These are phyloP conservation scores for Bolinopsis microptera DNA, from an alignment of 37 sponge, comb jelly and placozoan genomes.

Conservation along the genomic window DNA sequence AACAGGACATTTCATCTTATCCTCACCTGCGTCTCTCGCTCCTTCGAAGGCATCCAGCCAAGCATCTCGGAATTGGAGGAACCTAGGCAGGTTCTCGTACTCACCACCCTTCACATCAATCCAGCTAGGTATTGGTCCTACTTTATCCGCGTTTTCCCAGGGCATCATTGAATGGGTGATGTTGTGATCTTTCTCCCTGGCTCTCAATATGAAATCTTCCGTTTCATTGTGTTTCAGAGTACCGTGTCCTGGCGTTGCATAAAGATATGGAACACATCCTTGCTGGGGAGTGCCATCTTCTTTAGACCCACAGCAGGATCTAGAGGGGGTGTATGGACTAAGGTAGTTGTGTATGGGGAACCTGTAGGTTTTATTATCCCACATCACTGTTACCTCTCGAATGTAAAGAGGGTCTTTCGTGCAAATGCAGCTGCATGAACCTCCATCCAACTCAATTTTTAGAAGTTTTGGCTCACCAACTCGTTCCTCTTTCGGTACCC, in stretches of 20 bases:
- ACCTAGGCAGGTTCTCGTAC: not conserved
- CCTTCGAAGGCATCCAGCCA: not conserved
- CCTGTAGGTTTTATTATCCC: not conserved
- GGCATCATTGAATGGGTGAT: not conserved
- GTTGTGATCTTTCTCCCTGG: not conserved
- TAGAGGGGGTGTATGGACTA: not conserved
- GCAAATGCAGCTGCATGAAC: not conserved
- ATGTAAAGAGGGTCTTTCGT: not conserved
- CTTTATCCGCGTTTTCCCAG: not conserved
- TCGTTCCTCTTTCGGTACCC: not conserved
- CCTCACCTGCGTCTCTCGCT: not conserved
- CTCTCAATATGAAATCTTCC: not conserved
- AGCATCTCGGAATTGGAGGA: not conserved
- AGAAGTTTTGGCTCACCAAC: not conserved
- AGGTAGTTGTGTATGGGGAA: conserved; percentile 33
- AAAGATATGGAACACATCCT: not conserved
- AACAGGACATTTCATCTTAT: not conserved
- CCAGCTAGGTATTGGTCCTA: not conserved
- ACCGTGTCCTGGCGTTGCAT: not conserved
- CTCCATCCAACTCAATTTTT: not conserved
- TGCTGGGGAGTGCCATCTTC: not conserved
- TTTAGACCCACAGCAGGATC: not conserved
- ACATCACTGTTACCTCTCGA: not conserved
- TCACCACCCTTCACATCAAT: not conserved
- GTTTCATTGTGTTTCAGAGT: not conserved